A percentile compares a stretch with the other conserved stretches of the same genome.
Conservation (phyloP, 2,888 invertebrate species). For the Melipona bicolor region DNA sequence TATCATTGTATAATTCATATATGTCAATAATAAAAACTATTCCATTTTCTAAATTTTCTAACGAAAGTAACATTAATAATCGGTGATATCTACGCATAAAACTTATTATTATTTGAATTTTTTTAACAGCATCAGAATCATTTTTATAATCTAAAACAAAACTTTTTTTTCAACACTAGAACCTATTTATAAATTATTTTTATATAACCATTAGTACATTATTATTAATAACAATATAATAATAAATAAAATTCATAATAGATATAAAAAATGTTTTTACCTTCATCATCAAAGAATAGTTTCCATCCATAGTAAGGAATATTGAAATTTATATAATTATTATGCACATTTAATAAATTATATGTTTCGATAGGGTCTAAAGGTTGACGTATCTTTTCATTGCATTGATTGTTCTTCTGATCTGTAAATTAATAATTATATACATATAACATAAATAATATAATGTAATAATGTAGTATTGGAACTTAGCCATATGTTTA, state of each 20-base stretch:
- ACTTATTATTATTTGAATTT: slow-evolving; percentile 85
- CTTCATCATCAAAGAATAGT: slow-evolving; percentile 91
- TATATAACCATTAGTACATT: background rate
- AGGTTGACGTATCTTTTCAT: slow-evolving; percentile 6
- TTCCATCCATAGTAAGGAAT: slow-evolving; percentile 89
- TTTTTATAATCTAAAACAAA: slow-evolving; percentile 82
- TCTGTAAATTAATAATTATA: slow-evolving; percentile 12
- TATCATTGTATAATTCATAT: slow-evolving; percentile 86
- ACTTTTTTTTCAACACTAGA: slow-evolving; percentile 14
- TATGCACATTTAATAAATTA: slow-evolving; percentile 35
- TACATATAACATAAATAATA: background rate
- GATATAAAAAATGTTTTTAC: slow-evolving; percentile 79
- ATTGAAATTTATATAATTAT: slow-evolving; percentile 56
- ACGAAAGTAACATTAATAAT: slow-evolving; percentile 83
- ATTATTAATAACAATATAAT: too few relatives aligned
- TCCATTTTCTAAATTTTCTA: slow-evolving; percentile 87
- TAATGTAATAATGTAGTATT: too few relatives aligned
- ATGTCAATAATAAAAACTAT: slow-evolving; percentile 87
- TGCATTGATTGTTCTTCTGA: background rate
- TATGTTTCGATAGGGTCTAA: slow-evolving; percentile 30
- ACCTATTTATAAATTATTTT: slow-evolving; percentile 3
- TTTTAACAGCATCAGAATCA: slow-evolving; percentile 84
- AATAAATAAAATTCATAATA: background rate
- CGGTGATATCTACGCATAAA: slow-evolving; percentile 85
- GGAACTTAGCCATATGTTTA: too few relatives aligned